Base-by-base conservation (phyloP, 2,113 vertebrate species). In the Platycercus adscitus region DNA sequence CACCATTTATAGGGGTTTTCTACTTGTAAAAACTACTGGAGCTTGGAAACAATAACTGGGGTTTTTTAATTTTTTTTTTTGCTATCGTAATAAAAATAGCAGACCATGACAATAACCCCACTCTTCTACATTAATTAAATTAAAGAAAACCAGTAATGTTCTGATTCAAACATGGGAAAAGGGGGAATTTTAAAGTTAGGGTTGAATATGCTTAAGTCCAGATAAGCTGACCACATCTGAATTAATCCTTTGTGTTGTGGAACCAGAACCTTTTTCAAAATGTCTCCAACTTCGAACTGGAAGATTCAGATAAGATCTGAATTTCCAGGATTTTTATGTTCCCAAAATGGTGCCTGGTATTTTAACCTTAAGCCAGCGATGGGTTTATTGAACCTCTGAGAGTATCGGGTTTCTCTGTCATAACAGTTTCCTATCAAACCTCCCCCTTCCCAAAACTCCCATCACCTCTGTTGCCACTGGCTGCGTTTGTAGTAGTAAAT, bases 51-150 rank as follows among this genome's bases (percentile, higher is more conserved):
- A 82, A 84, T 72, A 90, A 55, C 26, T 25, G 17, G 1, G 3
- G 21, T 80, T 53, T 49, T 12, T 0, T 0, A 29, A 39, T 37
- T 28, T 29, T 37, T 39, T 37, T 43, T 84, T 90, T 88, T 87
- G 20, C 75, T 86, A 41, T 93, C 76, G 21, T 69, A 86, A 81
- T 94, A 95, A 94, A 97, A 96, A 93, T 64, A 90, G 72, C 73
- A 94, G 73, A 81, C 31, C 69, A 61, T 50, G 86, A 86, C 35
- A 95, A 75, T 92, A 88, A 93, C 90, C n/a, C 4, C 11, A 43
- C 19, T 83, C 8, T 78, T 89, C 41, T 79, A 68, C 26, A 63
- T 76, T 72, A 81, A 88, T 58, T 78, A 88, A 86, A 77, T 80
- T 58, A 76, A 91, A 92, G 8, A 24, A 72, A 83, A 89, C 20